A percentile compares a stretch with the other conserved stretches of the same genome.
Conservation (phyloP, 2,888 invertebrate species). For the Aethes cnicana region DNA sequence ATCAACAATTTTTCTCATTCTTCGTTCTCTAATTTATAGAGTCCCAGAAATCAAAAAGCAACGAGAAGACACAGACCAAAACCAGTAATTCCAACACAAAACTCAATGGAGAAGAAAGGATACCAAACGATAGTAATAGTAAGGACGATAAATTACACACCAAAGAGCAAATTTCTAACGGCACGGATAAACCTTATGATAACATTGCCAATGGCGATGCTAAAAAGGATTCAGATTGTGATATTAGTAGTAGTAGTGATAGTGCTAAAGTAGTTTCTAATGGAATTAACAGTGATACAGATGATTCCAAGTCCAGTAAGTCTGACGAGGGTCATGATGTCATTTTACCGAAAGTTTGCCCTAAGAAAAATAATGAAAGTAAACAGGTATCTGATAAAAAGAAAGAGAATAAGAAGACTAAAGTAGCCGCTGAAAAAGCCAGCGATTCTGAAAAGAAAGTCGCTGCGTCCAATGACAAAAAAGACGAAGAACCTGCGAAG, state of each 20-base stretch:
- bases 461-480: conserved; percentile 46
- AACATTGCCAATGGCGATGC: conserved; percentile 68
- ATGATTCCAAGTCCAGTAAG: conserved; percentile 67
- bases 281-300: conserved; percentile 71
- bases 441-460: conserved; percentile 60
- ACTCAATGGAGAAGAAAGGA: conserved; percentile 63
- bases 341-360: conserved; percentile 45
- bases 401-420: conserved; percentile 62
- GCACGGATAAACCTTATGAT: conserved; percentile 58
- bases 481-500: conserved; percentile 45
- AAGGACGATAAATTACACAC: conserved; percentile 64
- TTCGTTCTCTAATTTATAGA: conserved; percentile 50
- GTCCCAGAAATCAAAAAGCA: conserved; percentile 57
- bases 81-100: conserved; percentile 51
- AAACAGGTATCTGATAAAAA: conserved; percentile 62
- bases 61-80: conserved; percentile 60
- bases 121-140: conserved; percentile 54
- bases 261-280: conserved; percentile 77
- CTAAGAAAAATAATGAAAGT: conserved; percentile 50
- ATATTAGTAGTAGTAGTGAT: conserved; percentile 77
- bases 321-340: conserved; percentile 59
- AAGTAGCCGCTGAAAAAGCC: conserved; percentile 50
- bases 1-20: conserved; percentile 3
- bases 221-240: conserved; percentile 75
- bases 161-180: conserved; percentile 76